Base-by-base conservation (phyloP, 1,140 invertebrate genomes). In the Pseudobourletiella spinata region DNA sequence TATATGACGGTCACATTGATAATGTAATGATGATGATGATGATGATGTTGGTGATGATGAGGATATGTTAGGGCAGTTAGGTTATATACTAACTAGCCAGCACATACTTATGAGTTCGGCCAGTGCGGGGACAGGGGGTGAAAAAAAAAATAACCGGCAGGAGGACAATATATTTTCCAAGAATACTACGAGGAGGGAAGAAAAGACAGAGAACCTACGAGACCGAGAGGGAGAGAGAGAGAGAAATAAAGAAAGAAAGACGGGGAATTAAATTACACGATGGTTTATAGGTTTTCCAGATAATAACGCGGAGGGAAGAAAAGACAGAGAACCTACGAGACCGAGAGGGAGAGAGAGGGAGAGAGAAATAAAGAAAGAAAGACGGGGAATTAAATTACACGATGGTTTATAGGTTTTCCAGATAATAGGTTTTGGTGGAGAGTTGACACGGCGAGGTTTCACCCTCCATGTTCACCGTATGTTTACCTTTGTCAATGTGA, bases 401-500 rank as follows among this genome's bases (percentile, higher is more conserved):
- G 46, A 48, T 48, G 46, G 46, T 48, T 48, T 48, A 48, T 48
- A 48, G 46, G 46, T n/a, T 48, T 48, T 20, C 11, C 11, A 22
- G 46, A 48, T 48, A 48, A 48, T 48, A 48, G 46, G 11, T 48
- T 48, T 48, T 48, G 46, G 46, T 48, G 46, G 24, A 48, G 16
- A 48, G 46, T 48, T 48, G 46, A 48, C 46, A 48, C 46, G 46
- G 22, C 46, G 46, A 48, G 46, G 46, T 48, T 48, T 48, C 46
- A 62, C 50, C 60, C 60, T 62, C 60, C 60, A 46, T 56, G 54
- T 57, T 44, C 30, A 48, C 14, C 35, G 48, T 62, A n/a, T n/a
- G 60, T 62, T 62, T 62, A 62, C 60, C 60, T 62, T 62, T 57
- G 60, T 62, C 52, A 62, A 30, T 57, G 39, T 62, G 60, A 62